A percentile compares a stretch with the other conserved stretches of the same genome.
These are phyloP conservation scores for Dynastes grantii DNA, from an alignment of 2,888 invertebrate genomes.

Conservation along the genomic window DNA sequence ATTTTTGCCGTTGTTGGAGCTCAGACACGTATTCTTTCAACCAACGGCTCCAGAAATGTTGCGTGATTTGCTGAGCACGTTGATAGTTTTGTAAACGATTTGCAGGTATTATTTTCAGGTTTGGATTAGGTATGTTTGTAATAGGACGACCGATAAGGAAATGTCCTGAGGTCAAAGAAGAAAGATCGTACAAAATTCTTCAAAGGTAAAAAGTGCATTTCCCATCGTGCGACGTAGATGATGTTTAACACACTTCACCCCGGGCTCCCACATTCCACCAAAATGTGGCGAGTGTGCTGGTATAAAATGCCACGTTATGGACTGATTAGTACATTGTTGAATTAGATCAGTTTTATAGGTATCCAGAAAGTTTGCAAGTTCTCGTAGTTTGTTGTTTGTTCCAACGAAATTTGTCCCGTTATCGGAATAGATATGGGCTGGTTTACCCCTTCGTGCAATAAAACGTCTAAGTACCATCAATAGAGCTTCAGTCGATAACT, in stretches of 20 bases:
- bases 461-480: constrained; percentile 14
- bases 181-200: too few species aligned
- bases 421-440: not conserved
- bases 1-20: too few species aligned
- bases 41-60: too few species aligned
- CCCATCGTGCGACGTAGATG: too few species aligned
- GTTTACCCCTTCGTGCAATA: not conserved
- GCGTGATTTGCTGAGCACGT: too few species aligned
- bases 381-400: not conserved
- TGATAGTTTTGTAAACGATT: too few species aligned
- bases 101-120: too few species aligned
- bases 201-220: too few species aligned
- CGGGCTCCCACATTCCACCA: not conserved
- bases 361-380: not conserved
- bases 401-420: not conserved
- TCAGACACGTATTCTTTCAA: too few species aligned
- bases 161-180: too few species aligned
- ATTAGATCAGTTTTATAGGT: not conserved
- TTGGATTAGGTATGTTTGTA: too few species aligned
- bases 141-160: too few species aligned
- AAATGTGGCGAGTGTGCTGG: not conserved
- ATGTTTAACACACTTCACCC: not conserved
- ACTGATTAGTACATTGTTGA: not conserved
- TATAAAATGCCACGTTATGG: not conserved
- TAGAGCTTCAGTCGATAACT: not conserved